phyloP scores from a whole-genome alignment of 2,888 invertebrate genomes.

The Xestia sexstrigata region DNA sequence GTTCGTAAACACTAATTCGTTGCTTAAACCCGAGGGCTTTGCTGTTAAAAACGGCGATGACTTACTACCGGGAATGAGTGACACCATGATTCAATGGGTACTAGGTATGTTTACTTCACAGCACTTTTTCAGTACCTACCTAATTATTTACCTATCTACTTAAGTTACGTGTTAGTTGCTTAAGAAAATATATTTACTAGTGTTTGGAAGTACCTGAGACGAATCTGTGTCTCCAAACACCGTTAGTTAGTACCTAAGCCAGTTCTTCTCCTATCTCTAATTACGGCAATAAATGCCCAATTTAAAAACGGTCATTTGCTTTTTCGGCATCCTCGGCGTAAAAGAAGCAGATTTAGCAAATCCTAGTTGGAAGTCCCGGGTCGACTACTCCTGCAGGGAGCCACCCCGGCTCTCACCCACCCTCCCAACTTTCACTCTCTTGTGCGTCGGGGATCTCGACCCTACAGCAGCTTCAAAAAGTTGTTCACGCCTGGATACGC shows the following conservation, averaged over 20 bases:
- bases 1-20: slow-evolving; percentile 68
- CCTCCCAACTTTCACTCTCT: slow-evolving; percentile 88
- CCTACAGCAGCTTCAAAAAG: slow-evolving; percentile 78
- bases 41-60: slow-evolving; percentile 41
- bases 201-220: slow-evolving; percentile 3
- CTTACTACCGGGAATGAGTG: slow-evolving; percentile 28
- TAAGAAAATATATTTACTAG: not conserved
- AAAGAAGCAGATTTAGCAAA: slow-evolving; percentile 89
- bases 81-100: slow-evolving; percentile 36
- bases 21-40: slow-evolving; percentile 62
- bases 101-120: slow-evolving; percentile 7
- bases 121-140: slow-evolving; percentile 10
- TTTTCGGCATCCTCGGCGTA: slow-evolving; percentile 76
- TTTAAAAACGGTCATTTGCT: slow-evolving; percentile 67
- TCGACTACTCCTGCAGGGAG: slow-evolving; percentile 88
- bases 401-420: slow-evolving; percentile 83
- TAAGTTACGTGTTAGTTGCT: not conserved
- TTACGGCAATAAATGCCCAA: slow-evolving; percentile 41
- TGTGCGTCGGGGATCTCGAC: slow-evolving; percentile 88
- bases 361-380: slow-evolving; percentile 88
- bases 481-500: slow-evolving; percentile 73
- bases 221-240: not conserved
- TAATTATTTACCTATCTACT: not conserved
- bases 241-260: not conserved
- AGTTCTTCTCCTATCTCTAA: slow-evolving; percentile 29